Conservation (phyloP, 2,888 invertebrate species). For the Caenorhabditis sp. region DNA sequence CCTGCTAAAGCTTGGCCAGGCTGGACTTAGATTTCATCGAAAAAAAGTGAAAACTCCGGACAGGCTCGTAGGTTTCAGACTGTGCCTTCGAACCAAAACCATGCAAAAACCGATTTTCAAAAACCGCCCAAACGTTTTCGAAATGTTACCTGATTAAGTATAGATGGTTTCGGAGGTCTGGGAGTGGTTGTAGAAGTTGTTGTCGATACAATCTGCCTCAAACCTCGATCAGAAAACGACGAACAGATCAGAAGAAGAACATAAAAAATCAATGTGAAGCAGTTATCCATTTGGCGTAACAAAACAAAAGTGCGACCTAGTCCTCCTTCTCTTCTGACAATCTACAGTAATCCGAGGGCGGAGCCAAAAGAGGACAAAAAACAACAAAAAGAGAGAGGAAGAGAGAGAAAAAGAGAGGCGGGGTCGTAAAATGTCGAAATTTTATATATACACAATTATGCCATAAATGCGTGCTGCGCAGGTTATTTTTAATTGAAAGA, state of each 20-base stretch:
- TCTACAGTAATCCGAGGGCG: conserved; percentile 2
- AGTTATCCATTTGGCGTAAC: not conserved
- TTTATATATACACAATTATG: conserved; percentile 26
- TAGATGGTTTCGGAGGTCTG: conserved; percentile 23
- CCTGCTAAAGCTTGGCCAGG: too few relatives aligned
- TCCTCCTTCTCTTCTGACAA: not conserved
- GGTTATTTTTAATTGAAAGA: conserved; percentile 10
- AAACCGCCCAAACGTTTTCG: not conserved
- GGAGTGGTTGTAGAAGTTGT: not conserved
- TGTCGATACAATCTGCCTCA: not conserved
- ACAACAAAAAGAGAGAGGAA: not conserved
- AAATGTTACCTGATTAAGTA: conserved; percentile 21
- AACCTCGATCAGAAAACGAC: not conserved
- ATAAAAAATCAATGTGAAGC: not conserved
- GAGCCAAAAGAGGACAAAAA: not conserved
- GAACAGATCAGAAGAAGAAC: not conserved
- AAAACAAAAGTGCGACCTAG: not conserved
- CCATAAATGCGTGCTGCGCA: conserved; percentile 19
- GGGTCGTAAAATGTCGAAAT: conserved; percentile 1
- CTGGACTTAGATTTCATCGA: too few relatives aligned
- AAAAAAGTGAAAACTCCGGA: too few relatives aligned
- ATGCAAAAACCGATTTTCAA: too few relatives aligned
- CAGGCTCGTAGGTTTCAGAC: too few relatives aligned
- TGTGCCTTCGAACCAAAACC: too few relatives aligned
- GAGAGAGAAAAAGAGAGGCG: not conserved